Percentiles rank a stretch among this genome's conserved stretches.
phyloP scores from a whole-genome alignment of 1,140 invertebrate species.

The Pseudomyrmex pallidus region DNA sequence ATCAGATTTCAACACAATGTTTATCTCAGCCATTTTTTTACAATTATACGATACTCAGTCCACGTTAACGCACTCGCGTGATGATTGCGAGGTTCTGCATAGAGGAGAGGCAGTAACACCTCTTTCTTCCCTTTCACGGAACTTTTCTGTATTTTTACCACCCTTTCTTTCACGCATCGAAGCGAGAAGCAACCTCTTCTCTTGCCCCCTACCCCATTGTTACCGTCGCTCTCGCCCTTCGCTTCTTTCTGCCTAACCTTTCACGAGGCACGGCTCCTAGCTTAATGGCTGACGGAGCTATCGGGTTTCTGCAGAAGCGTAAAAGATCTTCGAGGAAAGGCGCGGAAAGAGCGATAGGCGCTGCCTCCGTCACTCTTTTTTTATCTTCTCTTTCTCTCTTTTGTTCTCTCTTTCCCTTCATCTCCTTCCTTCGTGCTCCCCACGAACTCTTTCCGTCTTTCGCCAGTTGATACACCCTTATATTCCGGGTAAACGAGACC shows the following conservation, averaged over 20 bases:
- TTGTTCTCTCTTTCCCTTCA: conserved; percentile 10
- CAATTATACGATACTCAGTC: conserved; percentile 36
- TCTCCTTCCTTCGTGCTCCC: not conserved
- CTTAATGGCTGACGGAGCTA: conserved; percentile 80
- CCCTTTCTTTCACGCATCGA: conserved; percentile 27
- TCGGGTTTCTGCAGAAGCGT: conserved; percentile 82
- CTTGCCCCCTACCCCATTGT: conserved; percentile 56
- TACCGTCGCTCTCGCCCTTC: conserved; percentile 65
- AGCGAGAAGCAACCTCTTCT: conserved; percentile 33
- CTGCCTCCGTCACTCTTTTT: conserved; percentile 30
- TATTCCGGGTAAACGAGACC: conserved; percentile 48
- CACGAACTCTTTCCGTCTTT: conserved; percentile 37
- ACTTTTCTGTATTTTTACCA: conserved; percentile 31
- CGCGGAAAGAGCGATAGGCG: conserved; percentile 62
- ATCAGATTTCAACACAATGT: too few species aligned
- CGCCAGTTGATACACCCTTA: conserved; percentile 48
- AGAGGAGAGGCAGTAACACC: conserved; percentile 28
- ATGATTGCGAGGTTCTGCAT: conserved; percentile 49
- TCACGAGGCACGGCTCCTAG: conserved; percentile 68
- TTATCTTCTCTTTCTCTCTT: conserved; percentile 35
- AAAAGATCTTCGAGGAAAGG: conserved; percentile 77
- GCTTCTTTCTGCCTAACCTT: conserved; percentile 65
- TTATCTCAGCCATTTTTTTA: not conserved
- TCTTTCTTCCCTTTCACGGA: conserved; percentile 52
- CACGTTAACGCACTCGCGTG: conserved; percentile 51